phyloP scores from a whole-genome alignment of 2,113 vertebrate genomes.

The Callorhinus ursinus region DNA sequence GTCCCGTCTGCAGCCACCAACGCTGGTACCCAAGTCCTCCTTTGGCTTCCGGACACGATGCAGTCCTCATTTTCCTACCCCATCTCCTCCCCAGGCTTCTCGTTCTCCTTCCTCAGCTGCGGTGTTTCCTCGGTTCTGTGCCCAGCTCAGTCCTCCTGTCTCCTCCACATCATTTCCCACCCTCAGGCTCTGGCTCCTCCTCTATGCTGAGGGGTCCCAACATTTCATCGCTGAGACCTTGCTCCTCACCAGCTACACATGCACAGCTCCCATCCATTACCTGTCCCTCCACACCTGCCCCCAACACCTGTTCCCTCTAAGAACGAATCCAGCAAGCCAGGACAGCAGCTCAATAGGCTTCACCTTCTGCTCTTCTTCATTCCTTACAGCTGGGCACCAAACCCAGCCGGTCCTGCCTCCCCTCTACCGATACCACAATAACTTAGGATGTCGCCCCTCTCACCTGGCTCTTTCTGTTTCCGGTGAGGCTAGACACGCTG shows the following conservation, averaged over 20 bases:
- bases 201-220: background rate
- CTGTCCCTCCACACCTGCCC: background rate
- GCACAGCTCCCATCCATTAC: background rate
- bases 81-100: background rate
- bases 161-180: background rate
- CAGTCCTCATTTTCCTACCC: background rate
- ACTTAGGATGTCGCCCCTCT: background rate
- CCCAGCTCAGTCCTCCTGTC: background rate
- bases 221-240: background rate
- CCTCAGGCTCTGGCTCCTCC: fast-evolving
- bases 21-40: background rate
- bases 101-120: background rate
- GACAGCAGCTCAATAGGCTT: background rate
- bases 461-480: background rate
- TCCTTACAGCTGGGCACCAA: background rate
- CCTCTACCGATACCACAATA: fast-evolving
- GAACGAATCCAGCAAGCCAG: background rate
- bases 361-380: background rate
- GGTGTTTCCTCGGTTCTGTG: background rate
- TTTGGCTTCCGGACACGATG: background rate
- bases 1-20: background rate
- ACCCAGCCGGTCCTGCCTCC: background rate
- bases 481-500: background rate
- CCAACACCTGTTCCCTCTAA: background rate
- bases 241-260: background rate